These are phyloP conservation scores for Sphinx pinastri DNA, from an alignment of 2,888 invertebrate species.

Conservation along the genomic window DNA sequence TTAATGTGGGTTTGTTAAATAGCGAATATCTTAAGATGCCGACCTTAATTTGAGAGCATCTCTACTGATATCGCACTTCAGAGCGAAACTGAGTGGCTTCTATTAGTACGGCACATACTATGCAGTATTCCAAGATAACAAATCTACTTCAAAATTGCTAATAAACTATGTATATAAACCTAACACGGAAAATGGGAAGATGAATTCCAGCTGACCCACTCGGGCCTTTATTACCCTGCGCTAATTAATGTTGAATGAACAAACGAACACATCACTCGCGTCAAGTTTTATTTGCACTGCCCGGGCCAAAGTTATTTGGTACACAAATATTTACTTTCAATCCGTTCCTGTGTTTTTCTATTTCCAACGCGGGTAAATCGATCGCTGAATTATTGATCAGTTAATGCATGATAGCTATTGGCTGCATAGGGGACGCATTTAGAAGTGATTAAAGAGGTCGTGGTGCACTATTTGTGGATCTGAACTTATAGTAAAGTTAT, in stretches of 20 bases:
- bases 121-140: too few relatives aligned
- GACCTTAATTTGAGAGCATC: too few relatives aligned
- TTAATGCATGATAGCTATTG: slow-evolving; percentile 20
- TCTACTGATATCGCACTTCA: too few relatives aligned
- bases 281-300: slow-evolving; percentile 20
- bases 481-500: too few relatives aligned
- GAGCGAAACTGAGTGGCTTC: too few relatives aligned
- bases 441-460: not conserved
- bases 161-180: not conserved
- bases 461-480: not conserved
- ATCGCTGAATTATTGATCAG: slow-evolving; percentile 26
- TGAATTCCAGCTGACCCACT: slow-evolving; percentile 7
- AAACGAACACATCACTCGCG: slow-evolving; percentile 18
- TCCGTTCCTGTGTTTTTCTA: slow-evolving; percentile 28
- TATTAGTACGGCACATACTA: too few relatives aligned
- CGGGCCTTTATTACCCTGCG: slow-evolving; percentile 10
- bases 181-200: not conserved
- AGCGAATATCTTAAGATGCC: too few relatives aligned
- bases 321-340: slow-evolving; percentile 28
- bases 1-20: too few relatives aligned
- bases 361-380: slow-evolving; percentile 19
- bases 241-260: slow-evolving; percentile 21
- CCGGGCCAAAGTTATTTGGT: slow-evolving; percentile 24
- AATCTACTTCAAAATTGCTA: too few relatives aligned
- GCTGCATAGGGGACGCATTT: not conserved